Percentiles rank a stretch among this genome's conserved stretches.
Conservation (phyloP, 2,888 invertebrate genomes). For the Oscheius sp. region DNA sequence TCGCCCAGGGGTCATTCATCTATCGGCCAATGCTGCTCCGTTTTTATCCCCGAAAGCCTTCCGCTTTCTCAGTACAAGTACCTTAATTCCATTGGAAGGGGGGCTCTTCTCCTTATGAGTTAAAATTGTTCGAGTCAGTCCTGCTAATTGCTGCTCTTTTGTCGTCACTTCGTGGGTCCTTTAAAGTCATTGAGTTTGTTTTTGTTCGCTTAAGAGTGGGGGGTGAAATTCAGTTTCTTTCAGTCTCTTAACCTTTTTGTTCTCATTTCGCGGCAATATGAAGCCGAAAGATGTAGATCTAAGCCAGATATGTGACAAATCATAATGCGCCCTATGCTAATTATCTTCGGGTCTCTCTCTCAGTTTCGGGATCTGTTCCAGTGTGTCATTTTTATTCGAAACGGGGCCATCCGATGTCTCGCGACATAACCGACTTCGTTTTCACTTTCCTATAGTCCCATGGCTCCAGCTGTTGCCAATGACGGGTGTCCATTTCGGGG, state of each 20-base stretch:
- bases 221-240: not conserved
- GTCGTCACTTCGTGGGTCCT: too few species aligned
- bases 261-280: not conserved
- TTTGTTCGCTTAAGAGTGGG: too few species aligned
- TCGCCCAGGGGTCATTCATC: constrained; percentile 34
- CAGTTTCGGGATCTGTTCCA: constrained; percentile 23
- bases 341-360: constrained; percentile 17
- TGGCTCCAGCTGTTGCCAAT: too few species aligned
- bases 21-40: constrained; percentile 33
- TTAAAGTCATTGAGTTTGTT: too few species aligned
- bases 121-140: not conserved
- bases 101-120: constrained; percentile 3
- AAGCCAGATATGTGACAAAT: constrained; percentile 24
- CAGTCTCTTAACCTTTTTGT: not conserved
- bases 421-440: not conserved
- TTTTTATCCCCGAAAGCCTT: constrained; percentile 35
- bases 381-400: constrained; percentile 12
- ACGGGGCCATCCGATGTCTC: constrained; percentile 30
- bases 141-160: not conserved
- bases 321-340: constrained; percentile 28
- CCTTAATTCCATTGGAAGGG: constrained; percentile 14
- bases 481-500: not conserved
- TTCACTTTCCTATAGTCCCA: constrained; percentile 17
- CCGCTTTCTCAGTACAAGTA: constrained; percentile 5
- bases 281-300: constrained; percentile 18